Evolutionary conservation across 1,140 invertebrate genomes (phyloP).

Genomic region (Conus ventricosus): DNA sequence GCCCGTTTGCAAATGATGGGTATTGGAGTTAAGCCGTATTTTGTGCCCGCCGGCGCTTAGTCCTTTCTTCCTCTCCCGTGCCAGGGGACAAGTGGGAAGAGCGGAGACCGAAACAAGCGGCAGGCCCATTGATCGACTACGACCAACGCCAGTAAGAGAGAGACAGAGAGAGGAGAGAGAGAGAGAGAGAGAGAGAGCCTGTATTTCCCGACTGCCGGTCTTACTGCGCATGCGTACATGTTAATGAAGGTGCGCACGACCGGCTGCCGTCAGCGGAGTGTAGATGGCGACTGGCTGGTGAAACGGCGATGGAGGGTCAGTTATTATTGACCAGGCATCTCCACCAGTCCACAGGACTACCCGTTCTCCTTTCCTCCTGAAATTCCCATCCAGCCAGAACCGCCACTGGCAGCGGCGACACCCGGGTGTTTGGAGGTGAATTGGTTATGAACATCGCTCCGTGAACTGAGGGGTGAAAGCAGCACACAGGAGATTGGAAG

Average conservation of each 20-base stretch:
- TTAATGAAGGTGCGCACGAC: constrained; percentile 31
- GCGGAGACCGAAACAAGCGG: neutral
- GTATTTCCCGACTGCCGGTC: neutral
- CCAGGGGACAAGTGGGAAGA: neutral
- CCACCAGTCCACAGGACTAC: neutral
- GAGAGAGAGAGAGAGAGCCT: neutral
- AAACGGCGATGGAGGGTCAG: constrained; percentile 5
- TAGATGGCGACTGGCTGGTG: constrained; percentile 17
- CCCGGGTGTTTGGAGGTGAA: neutral
- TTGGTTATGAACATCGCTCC: neutral
- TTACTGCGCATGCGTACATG: constrained; percentile 27
- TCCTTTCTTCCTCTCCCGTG: neutral
- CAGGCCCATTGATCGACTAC: constrained; percentile 10
- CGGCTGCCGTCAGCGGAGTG: constrained; percentile 18
- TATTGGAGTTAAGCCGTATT: neutral
- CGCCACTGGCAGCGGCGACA: neutral
- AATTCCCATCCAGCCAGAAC: neutral
- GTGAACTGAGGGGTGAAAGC: neutral
- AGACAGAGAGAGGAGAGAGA: too few relatives aligned
- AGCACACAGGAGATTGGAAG: neutral
- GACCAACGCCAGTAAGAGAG: constrained; percentile 8
- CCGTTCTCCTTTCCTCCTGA: neutral
- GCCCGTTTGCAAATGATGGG: neutral
- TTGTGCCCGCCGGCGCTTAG: neutral
- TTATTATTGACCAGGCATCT: neutral